Percentiles rank a stretch among this genome's conserved stretches.
Conservation (phyloP, 2,113 vertebrate genomes). For the Pogonocichla stellata region DNA sequence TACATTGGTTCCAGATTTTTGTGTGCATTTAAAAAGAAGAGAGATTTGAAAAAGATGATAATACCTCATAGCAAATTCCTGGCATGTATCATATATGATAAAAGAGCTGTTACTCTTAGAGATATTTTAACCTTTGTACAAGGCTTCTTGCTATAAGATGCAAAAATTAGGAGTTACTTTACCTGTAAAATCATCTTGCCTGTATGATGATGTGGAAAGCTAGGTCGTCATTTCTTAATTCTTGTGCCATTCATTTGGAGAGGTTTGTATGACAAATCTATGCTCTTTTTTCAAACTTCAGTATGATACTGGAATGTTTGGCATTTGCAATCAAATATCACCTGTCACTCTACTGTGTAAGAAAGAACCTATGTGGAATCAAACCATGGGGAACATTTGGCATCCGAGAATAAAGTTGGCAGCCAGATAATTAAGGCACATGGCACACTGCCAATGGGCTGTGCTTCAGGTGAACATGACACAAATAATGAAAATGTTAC, state of each 20-base stretch:
- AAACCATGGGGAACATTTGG: neutral
- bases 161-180: neutral
- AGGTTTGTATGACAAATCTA: neutral
- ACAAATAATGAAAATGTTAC: neutral
- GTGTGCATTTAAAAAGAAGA: neutral
- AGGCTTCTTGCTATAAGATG: neutral
- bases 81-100: neutral
- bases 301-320: neutral
- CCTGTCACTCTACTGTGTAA: neutral
- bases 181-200: neutral
- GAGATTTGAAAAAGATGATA: neutral
- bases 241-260: neutral
- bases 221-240: neutral
- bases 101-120: neutral
- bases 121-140: neutral
- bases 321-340: neutral
- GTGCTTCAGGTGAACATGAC: slow-evolving; percentile 35
- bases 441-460: neutral
- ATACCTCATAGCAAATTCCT: neutral
- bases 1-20: neutral
- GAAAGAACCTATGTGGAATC: slow-evolving; percentile 1
- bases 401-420: neutral
- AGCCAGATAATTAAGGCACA: neutral
- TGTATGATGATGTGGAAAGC: neutral
- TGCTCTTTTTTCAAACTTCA: neutral